Conservation (phyloP, 2,797 vertebrate genomes). For the Botia almorhae region DNA sequence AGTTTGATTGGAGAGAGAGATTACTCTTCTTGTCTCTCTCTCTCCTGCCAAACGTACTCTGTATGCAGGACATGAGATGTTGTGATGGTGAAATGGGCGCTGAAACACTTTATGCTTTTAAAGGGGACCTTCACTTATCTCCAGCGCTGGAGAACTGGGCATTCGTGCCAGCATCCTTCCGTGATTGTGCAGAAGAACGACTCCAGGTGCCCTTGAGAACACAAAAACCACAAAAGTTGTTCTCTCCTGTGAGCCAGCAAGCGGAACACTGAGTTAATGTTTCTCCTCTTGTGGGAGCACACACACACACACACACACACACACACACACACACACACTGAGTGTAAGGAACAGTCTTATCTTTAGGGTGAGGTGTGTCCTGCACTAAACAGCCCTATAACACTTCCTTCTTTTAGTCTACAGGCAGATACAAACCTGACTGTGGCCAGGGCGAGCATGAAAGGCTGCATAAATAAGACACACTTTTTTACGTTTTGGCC, state of each 20-base stretch:
- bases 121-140: constrained; percentile 49
- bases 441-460: constrained; percentile 19
- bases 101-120: constrained; percentile 53
- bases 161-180: constrained; percentile 35
- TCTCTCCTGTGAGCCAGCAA: constrained; percentile 41
- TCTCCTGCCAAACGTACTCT: constrained; percentile 46
- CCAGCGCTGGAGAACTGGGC: constrained; percentile 21
- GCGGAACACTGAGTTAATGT: constrained; percentile 45
- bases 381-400: constrained; percentile 43
- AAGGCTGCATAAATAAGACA: not conserved
- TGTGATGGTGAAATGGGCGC: constrained; percentile 40
- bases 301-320: no score
- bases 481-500: not conserved
- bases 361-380: constrained; percentile 58
- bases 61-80: constrained; percentile 54
- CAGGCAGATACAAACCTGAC: constrained; percentile 22
- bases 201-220: constrained; percentile 46
- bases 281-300: constrained; percentile 30
- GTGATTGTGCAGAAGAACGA: constrained; percentile 45
- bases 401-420: constrained; percentile 34
- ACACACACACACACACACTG: constrained; percentile 37
- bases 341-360: constrained; percentile 58
- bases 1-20: constrained; percentile 35
- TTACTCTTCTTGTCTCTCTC: constrained; percentile 21
- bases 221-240: constrained; percentile 39